phyloP scores from a whole-genome alignment of 1,140 invertebrate genomes.

The Limonius californicus region DNA sequence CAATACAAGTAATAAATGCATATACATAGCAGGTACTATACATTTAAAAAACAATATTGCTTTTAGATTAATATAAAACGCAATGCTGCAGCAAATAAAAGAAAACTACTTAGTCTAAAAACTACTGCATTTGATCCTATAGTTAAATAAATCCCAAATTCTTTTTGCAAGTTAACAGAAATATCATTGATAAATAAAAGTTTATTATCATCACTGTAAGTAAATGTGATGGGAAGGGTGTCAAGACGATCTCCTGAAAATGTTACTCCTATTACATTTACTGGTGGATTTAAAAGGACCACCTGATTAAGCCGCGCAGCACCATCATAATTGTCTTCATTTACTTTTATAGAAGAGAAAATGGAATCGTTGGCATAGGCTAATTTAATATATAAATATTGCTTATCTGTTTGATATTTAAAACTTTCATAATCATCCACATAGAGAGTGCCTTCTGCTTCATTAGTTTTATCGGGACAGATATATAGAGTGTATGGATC shows the following conservation, averaged over 20 bases:
- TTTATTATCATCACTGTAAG: not conserved
- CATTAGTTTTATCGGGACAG: slow-evolving; percentile 51
- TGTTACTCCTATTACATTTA: not conserved
- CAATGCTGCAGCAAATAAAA: no score
- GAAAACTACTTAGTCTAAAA: no score
- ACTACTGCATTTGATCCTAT: no score
- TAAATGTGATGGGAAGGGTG: not conserved
- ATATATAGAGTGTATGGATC: slow-evolving; percentile 17
- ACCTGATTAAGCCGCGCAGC: not conserved
- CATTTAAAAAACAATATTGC: no score
- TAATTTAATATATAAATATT: slow-evolving; percentile 68
- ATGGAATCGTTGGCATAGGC: not conserved
- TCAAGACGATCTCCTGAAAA: not conserved
- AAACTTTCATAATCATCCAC: slow-evolving; percentile 87
- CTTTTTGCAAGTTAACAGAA: slow-evolving; percentile 57
- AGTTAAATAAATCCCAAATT: no score
- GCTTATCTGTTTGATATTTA: slow-evolving; percentile 73
- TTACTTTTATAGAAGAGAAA: not conserved
- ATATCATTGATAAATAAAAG: not conserved
- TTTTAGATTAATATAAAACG: no score
- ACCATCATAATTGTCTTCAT: slow-evolving; percentile 2
- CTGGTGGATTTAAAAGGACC: not conserved
- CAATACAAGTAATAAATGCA: no score
- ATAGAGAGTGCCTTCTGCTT: slow-evolving; percentile 75
- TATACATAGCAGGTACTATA: no score